Evolutionary conservation across 2,888 invertebrate species (phyloP), one percentile per base, ranked within the genome.

Genomic region (Eupsilia transversa): DNA sequence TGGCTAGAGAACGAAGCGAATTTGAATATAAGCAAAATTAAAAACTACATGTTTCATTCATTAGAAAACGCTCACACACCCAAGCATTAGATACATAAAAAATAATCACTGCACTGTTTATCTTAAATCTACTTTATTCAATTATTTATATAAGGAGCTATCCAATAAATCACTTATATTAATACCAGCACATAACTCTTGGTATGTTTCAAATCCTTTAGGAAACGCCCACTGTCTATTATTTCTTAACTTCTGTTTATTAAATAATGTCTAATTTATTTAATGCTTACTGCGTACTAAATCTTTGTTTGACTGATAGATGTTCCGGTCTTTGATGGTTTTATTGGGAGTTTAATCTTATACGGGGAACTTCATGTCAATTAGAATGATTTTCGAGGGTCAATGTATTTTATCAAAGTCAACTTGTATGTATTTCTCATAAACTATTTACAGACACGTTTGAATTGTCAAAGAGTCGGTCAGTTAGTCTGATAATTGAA

Each of bases 121-220:
- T 65, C 35, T 43, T 46, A 33, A 10, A 33, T 67, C 10, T 49
- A 59, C 3, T 20, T 7, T 20, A 59, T 63, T 65, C 41, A 56
- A 60, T 67, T 33, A 74, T 52, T 56, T 77, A 61, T 54, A 76
- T 69, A n/a, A n/a, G 9, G 33, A 59, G 27, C 41, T 9, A n/a
- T 74, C 30, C 14, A 57, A 71, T 82, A 70, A 84, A 84, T 84
- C 70, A 57, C 43, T 67, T 70, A 38, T 63, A 75, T 68, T 70
- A 66, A 70, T 70, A 59, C 49, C 10, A 65, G 12, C n/a, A 33
- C 56, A 67, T 70, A 60, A 57, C 30, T 82, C 60, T 35, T 52
- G 27, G 27, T 57, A 63, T 35, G 60, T 59, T 59, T 70, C 56
- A 57, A 80, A 59, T 70, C 43, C 67, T 64, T 67, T 33, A 64